phyloP scores from a whole-genome alignment of 2,888 invertebrate genomes.

The Panzeria rudis region DNA sequence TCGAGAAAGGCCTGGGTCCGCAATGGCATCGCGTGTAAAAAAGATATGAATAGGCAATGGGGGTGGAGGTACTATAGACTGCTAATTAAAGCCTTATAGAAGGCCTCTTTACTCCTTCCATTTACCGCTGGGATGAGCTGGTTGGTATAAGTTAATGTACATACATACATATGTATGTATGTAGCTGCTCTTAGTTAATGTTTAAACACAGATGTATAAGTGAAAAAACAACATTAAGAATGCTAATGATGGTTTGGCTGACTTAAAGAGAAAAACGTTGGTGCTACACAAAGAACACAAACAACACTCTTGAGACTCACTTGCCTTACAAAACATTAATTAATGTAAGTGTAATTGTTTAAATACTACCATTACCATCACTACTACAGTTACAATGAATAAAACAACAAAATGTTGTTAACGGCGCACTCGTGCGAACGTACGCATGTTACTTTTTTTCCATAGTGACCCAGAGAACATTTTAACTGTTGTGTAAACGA shows the following conservation, averaged over 20 bases:
- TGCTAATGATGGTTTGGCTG: slow-evolving; percentile 27
- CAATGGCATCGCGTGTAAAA: too few species aligned
- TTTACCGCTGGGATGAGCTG: too few species aligned
- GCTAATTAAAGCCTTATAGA: too few species aligned
- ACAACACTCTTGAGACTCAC: slow-evolving; percentile 67
- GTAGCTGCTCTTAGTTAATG: background rate
- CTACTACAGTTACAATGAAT: background rate
- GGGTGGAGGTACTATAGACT: too few species aligned
- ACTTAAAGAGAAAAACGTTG: slow-evolving; percentile 3
- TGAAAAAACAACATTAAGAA: slow-evolving; percentile 4
- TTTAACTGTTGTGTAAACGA: slow-evolving; percentile 15
- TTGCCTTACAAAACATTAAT: slow-evolving; percentile 69
- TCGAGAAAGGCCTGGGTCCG: too few species aligned
- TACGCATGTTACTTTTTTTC: background rate
- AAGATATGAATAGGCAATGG: too few species aligned
- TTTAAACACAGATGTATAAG: background rate
- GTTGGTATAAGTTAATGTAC: background rate
- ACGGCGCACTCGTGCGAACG: background rate
- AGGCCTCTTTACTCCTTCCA: too few species aligned
- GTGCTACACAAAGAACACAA: slow-evolving; percentile 27
- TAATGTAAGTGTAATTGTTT: slow-evolving; percentile 70
- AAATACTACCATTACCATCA: slow-evolving; percentile 27
- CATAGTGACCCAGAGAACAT: slow-evolving; percentile 28
- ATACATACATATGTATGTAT: background rate
- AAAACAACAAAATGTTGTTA: slow-evolving; percentile 4